These are phyloP conservation scores for Oreochromis aureus DNA, from an alignment of 2,113 vertebrate genomes.

Conservation along the genomic window DNA sequence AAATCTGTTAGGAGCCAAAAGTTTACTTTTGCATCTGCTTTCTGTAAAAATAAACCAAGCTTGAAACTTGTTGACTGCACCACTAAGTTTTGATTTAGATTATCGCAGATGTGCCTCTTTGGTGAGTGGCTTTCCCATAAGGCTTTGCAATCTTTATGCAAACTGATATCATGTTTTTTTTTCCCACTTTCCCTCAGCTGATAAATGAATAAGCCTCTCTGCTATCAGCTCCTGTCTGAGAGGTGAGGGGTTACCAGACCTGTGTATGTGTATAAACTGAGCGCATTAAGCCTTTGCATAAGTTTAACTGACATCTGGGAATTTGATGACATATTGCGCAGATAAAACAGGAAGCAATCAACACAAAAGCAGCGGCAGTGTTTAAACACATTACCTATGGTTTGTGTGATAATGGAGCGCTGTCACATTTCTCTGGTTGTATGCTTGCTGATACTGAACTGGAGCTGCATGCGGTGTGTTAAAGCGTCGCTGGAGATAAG, in stretches of 20 bases:
- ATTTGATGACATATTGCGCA: background rate
- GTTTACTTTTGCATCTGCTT: background rate
- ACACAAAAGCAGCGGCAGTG: background rate
- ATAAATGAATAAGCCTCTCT: slow-evolving; percentile 34
- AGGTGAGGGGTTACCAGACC: slow-evolving; percentile 25
- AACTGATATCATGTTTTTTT: background rate
- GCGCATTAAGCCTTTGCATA: background rate
- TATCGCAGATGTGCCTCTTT: slow-evolving; percentile 32
- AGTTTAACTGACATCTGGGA: slow-evolving; percentile 1
- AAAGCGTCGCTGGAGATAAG: slow-evolving; percentile 42
- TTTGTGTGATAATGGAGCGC: slow-evolving; percentile 11
- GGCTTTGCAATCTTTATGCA: slow-evolving; percentile 53
- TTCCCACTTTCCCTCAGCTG: background rate
- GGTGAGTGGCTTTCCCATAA: slow-evolving; percentile 30
- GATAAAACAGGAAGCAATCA: background rate
- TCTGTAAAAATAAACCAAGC: slow-evolving; percentile 22
- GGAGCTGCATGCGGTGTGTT: slow-evolving; percentile 6
- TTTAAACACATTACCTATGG: slow-evolving; percentile 10
- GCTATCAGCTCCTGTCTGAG: slow-evolving; percentile 40
- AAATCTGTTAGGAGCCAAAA: slow-evolving; percentile 4
- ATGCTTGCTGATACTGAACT: slow-evolving; percentile 8
- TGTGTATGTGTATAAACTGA: background rate
- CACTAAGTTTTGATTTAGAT: slow-evolving; percentile 32
- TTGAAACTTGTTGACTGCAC: slow-evolving; percentile 25
- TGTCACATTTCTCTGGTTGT: slow-evolving; percentile 21